Conservation (phyloP, 2,797 vertebrate genomes). For the Schizothorax lantsangensis region DNA sequence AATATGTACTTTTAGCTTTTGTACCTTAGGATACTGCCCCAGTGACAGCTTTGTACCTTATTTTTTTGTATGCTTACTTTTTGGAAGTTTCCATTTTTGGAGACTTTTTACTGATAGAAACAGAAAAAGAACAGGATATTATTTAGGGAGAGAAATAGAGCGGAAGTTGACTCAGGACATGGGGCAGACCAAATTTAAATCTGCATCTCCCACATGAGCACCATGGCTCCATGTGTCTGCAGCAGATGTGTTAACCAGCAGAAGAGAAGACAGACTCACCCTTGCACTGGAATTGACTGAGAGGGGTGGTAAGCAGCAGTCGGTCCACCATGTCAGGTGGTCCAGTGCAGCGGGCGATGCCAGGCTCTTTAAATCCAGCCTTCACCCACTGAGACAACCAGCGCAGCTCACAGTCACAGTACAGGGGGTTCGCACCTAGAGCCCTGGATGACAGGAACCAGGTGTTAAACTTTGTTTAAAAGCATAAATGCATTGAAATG, state of each 20-base stretch:
- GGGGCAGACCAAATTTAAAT: background rate
- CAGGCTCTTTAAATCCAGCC: conserved; percentile 95
- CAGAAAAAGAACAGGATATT: background rate
- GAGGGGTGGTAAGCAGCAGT: conserved; percentile 94
- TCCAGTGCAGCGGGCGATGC: conserved; percentile 95
- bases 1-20: too few species aligned
- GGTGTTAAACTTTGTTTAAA: background rate
- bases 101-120: background rate
- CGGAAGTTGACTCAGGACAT: background rate
- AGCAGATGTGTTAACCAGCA: background rate
- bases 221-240: background rate
- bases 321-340: conserved; percentile 94
- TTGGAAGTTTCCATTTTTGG: background rate
- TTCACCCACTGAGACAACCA: conserved; percentile 99
- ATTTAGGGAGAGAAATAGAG: background rate
- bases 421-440: conserved; percentile 94
- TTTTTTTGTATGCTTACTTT: too few species aligned
- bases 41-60: too few species aligned
- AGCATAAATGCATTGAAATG: background rate
- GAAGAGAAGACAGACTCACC: conserved; percentile 73
- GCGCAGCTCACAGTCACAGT: conserved; percentile 94
- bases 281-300: conserved; percentile 95
- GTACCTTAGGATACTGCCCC: too few species aligned
- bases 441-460: conserved; percentile 77
- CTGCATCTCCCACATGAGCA: background rate